Conservation (phyloP, 2,888 invertebrate genomes). For the Sepioteuthis lessoniana region DNA sequence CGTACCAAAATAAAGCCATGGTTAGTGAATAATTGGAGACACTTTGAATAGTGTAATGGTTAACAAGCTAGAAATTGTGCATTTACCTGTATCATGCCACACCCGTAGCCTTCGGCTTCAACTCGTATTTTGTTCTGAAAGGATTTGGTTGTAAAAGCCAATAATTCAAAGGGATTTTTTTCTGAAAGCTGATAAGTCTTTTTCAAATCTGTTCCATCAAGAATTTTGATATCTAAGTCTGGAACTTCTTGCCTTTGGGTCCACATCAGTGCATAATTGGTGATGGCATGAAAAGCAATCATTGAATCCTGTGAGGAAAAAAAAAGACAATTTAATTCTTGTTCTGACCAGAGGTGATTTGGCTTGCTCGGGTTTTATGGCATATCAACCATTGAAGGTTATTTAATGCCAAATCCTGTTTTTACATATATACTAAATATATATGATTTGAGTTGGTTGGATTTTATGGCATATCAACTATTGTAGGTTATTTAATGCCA, state of each 20-base stretch:
- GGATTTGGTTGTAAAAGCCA: background rate
- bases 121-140: slow-evolving; percentile 35
- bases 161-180: background rate
- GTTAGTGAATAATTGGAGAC: too few relatives aligned
- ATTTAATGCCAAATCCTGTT: too few relatives aligned
- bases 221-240: background rate
- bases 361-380: too few relatives aligned
- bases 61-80: background rate
- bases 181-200: background rate
- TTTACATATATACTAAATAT: too few relatives aligned
- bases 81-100: slow-evolving; percentile 40
- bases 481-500: too few relatives aligned
- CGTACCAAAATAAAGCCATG: too few relatives aligned
- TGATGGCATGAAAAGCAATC: slow-evolving; percentile 45
- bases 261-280: slow-evolving; percentile 25
- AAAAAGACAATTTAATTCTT: background rate
- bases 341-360: too few relatives aligned
- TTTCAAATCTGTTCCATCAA: background rate
- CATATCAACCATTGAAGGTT: too few relatives aligned
- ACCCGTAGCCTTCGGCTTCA: slow-evolving; percentile 24
- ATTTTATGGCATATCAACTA: too few relatives aligned
- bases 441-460: too few relatives aligned
- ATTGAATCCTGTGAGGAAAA: background rate
- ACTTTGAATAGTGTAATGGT: too few relatives aligned
- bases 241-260: background rate